Evolutionary conservation across 37 sponge, comb jelly and placozoan genomes (phyloP).

Genomic region (Petrosia ficiformis): DNA sequence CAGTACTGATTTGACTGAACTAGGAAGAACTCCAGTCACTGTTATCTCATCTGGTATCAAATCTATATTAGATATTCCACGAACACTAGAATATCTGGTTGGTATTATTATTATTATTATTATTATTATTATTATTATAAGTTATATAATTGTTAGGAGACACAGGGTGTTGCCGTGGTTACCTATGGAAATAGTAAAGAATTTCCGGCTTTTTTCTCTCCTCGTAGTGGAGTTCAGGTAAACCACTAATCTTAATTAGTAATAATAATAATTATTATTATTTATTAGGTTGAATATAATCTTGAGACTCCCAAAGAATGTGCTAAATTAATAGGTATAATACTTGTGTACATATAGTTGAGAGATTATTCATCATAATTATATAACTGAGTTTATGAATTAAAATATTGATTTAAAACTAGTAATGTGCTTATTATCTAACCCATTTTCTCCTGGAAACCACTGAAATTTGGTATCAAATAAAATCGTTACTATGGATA

Average conservation of each 20-base stretch:
- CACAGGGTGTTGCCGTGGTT: conserved; percentile 84
- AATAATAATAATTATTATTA: not conserved
- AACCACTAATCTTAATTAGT: not conserved
- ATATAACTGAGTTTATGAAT: too few relatives aligned
- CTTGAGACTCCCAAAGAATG: conserved; percentile 36
- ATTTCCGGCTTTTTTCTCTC: conserved; percentile 94
- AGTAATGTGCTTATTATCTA: too few relatives aligned
- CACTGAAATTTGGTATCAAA: too few relatives aligned
- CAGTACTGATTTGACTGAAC: conserved; percentile 92
- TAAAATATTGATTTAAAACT: too few relatives aligned
- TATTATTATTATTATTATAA: not conserved
- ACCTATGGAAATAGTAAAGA: conserved; percentile 57
- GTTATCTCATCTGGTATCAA: conserved; percentile 98
- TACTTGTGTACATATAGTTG: not conserved
- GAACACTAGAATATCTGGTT: conserved; percentile 89
- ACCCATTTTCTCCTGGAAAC: too few relatives aligned
- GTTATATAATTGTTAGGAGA: conserved; percentile 33
- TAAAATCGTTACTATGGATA: too few relatives aligned
- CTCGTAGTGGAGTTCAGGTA: conserved; percentile 74
- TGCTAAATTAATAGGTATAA: conserved; percentile 54
- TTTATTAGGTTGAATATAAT: conserved; percentile 11
- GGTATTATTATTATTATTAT: not conserved
- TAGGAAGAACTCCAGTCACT: conserved; percentile 92
- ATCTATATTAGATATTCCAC: conserved; percentile 91
- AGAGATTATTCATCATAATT: too few relatives aligned